phyloP scores from a whole-genome alignment of 2,888 invertebrate genomes.

The Tetranychus piercei region DNA sequence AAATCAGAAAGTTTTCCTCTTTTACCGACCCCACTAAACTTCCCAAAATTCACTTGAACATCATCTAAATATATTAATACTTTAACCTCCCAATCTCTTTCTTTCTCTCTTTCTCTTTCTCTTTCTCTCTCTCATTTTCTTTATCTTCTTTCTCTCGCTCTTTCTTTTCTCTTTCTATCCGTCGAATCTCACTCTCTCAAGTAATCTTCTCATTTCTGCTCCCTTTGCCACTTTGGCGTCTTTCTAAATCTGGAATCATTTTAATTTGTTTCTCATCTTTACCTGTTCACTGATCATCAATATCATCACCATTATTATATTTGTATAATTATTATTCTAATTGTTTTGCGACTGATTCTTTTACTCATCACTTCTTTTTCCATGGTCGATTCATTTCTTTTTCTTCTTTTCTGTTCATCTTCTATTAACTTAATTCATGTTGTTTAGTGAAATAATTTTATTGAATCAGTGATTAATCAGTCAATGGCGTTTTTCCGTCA shows the following conservation, averaged over 20 bases:
- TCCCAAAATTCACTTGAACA: background rate
- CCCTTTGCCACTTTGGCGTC: background rate
- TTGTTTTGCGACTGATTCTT: background rate
- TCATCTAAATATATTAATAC: background rate
- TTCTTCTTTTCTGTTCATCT: no score
- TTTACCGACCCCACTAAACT: background rate
- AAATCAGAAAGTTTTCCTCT: conserved; percentile 2
- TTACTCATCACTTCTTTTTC: background rate
- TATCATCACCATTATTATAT: background rate
- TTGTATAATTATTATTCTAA: background rate
- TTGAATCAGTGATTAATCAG: no score
- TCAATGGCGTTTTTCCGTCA: conserved; percentile 23
- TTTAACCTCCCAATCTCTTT: background rate
- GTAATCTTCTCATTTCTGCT: background rate
- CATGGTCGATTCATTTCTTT: no score
- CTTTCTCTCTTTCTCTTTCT: background rate
- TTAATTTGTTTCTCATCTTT: background rate
- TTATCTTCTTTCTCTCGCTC: background rate
- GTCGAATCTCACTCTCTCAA: background rate
- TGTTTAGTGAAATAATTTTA: no score
- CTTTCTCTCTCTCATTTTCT: background rate
- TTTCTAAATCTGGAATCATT: background rate
- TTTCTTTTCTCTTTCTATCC: background rate
- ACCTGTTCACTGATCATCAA: background rate
- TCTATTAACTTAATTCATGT: no score